Evolutionary conservation across 2,888 invertebrate species (phyloP).

Genomic region (Rotaria macrura): DNA sequence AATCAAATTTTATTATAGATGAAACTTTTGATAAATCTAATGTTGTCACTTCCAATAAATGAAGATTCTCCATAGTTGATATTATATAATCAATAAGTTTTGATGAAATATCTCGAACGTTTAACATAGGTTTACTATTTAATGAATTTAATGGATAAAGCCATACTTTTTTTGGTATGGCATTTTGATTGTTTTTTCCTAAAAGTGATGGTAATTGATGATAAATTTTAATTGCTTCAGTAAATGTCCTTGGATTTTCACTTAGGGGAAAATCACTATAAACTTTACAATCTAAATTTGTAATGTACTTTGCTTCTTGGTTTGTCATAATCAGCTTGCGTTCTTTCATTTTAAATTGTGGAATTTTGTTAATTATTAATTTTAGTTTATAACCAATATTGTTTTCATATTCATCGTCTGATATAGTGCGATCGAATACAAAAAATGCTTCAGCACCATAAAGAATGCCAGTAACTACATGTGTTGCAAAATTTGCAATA

Average conservation of each 20-base stretch:
- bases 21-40: not conserved
- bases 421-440: not conserved
- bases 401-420: not conserved
- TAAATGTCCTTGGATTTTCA: not conserved
- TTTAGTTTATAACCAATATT: not conserved
- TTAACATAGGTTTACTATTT: not conserved
- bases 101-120: not conserved
- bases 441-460: slow-evolving; percentile 7
- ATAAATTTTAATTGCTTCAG: not conserved
- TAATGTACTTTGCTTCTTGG: not conserved
- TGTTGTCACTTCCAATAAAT: not conserved
- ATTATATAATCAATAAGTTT: not conserved
- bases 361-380: not conserved
- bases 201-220: not conserved
- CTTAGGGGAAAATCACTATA: not conserved
- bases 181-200: not conserved
- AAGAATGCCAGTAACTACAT: not conserved
- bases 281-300: not conserved
- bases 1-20: not conserved
- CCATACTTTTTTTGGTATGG: not conserved
- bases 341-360: not conserved
- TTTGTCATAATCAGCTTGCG: not conserved
- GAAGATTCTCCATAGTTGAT: not conserved
- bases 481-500: not conserved
- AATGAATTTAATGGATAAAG: not conserved